Base-by-base conservation (phyloP, 2,888 invertebrate species). In the Hirudinaria manillensis region DNA sequence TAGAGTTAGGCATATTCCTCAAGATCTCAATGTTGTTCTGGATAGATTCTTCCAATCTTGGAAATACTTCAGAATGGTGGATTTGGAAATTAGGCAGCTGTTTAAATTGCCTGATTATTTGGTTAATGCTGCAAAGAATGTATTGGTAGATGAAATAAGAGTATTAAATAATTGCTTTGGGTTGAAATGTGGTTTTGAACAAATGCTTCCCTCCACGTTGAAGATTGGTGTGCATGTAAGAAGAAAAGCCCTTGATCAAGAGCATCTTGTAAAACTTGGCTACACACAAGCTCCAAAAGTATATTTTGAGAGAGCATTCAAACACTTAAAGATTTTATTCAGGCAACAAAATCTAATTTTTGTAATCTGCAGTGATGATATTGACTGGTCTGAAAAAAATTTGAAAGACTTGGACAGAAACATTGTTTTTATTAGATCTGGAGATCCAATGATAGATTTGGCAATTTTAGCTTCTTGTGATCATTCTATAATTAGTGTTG, bases 221-320 rank as follows among this genome's bases (percentile, higher is more conserved):
- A 70, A 51, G 32, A 65, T 76, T 45, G 76, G 66, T 7, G 66
- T 76, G 65, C 76, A 76, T 34, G 55, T 76, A n/a, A 61, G 76
- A 2, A 34, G 73, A 66, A 71, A 71, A n/a, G 67, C 74, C 36
- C 45, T 76, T 32, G 66, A 36, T 24, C 32, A 36, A 29, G 34
- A n/a, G 7, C 27, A 29, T 27, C 34, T 67, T 29, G 67, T 67
- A 6, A 32, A 61, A 16, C 13, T 24, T 16, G 36, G 0, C 34
- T 76, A 73, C 68, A 32, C 61, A 19, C 3, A 61, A 61, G 27
- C n/a, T 61, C 24, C 61, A 61, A 61, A 6, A 27, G 61, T 7
- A 61, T 61, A 24, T 61, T 61, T 61, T 61, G 66, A n/a, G 27
- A 32, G 45, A 3, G 32, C n/a, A 51, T 61, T 61, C 61, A 34